Evolutionary conservation across 2,113 vertebrate species (phyloP), one percentile per base, ranked within the genome.

Genomic region (Anoura caudifer): DNA sequence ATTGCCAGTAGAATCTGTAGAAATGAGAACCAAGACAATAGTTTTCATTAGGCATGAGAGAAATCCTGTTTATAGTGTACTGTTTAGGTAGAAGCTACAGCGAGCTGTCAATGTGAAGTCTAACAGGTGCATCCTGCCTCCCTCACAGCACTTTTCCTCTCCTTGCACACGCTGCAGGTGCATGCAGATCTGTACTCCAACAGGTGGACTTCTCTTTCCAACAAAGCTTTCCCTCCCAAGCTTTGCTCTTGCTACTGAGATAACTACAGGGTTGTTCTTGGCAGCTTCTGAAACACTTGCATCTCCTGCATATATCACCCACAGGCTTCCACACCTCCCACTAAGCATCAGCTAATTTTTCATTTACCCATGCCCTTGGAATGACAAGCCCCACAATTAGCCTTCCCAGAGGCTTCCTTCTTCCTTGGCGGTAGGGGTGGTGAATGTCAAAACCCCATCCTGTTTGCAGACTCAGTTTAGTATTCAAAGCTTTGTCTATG

Each of bases 301-400:
- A 41, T 81, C 26, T 89, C 83, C 38, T 61, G 43, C 91, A 73
- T 80, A 33, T 36, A 76, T 97, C 41, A 89, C 43, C n/a, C 54
- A 31, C 24, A 69, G 26, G 50, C 47, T 92, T 96, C 61, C 26
- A 52, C 7, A 81, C 43, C 61, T 93, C 73, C 93, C 47, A 85
- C 56, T 56, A 84, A 19, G 80, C 65, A 79, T 97, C 72, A 86
- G 65, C 19, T 95, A 83, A 95, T 91, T 97, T 96, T 95, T 94
- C 65, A 92, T 94, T 96, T n/a, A 1, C 19, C 72, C 45, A 87
- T 86, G 36, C 20, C 36, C 54, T 59, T 52, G 75, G 87, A 95
- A 94, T 94, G 90, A 84, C 94, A 97, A 79, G 79, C 28, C 33
- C 90, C n/a, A 95, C 92, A 97, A 90, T 97, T 87, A 95, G 52